Evolutionary conservation across 35 echinoderm and acorn worm species (phyloP).

Genomic region (Ophiothrix spiculata): DNA sequence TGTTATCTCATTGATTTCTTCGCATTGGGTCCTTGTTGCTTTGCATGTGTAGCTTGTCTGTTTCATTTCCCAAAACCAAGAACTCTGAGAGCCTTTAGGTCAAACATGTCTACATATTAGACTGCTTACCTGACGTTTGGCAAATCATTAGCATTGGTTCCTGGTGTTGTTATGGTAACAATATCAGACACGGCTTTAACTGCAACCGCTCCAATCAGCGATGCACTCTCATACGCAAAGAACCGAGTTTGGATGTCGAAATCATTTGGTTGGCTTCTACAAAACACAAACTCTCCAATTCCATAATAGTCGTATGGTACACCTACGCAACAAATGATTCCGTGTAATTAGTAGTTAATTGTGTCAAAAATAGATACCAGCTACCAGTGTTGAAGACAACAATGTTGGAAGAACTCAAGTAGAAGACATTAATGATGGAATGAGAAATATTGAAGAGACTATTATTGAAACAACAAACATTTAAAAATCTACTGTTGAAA

Average conservation of each 20-base stretch:
- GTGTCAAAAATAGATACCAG: too few species aligned
- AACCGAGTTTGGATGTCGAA: not conserved
- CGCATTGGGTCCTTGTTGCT: not conserved
- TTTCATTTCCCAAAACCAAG: not conserved
- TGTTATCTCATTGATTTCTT: too few species aligned
- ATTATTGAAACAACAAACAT: too few species aligned
- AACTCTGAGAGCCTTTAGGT: not conserved
- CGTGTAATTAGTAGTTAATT: not conserved
- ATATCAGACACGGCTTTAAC: not conserved
- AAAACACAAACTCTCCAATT: not conserved
- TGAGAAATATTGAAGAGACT: too few species aligned
- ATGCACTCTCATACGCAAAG: not conserved
- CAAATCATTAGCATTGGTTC: not conserved
- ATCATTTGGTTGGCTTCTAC: not conserved
- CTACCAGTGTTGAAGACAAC: too few species aligned
- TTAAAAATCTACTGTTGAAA: too few species aligned
- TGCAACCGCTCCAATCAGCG: not conserved
- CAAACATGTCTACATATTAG: not conserved
- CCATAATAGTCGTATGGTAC: not conserved
- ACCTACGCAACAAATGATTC: not conserved
- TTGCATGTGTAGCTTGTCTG: not conserved
- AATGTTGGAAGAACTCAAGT: too few species aligned
- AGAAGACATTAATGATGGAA: too few species aligned
- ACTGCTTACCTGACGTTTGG: not conserved
- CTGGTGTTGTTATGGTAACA: not conserved